Evolutionary conservation across 2,113 vertebrate genomes (phyloP), one percentile per base, ranked within the genome.

Genomic region (Poicephalus gulielmi): DNA sequence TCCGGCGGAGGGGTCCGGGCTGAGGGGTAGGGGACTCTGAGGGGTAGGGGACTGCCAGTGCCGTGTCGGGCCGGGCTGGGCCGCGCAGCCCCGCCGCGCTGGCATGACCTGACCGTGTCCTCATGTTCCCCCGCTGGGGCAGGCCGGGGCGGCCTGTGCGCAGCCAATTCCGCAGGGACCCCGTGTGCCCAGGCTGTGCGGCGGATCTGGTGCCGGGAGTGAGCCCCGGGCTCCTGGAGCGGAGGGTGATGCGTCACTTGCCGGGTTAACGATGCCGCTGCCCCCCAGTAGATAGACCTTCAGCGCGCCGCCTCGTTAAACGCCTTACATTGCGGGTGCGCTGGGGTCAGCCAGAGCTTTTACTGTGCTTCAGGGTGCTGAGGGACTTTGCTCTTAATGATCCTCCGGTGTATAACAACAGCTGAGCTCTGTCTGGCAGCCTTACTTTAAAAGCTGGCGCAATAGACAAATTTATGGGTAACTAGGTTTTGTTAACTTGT

Each of bases 241-340:
- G 13, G 33, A n/a, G 33, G 13, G 22, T 20, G 33, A 35, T 59
- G 33, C 33, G 57, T 55, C 53, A 31, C 30, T 55, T 55, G 30
- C 35, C 8, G 41, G 31, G 53, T 2, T 25, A 14, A 6, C 7
- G 69, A 1, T 17, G 41, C 44, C 17, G 33, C 60, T 43, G 57
- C 59, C 23, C 7, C 8, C 2, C 3, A 4, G 44, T 6, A 9
- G 50, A 0, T 0, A 2, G 15, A 17, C 41, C 18, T 43, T 19
- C 33, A 1, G 37, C 7, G 22, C 27, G 10, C 25, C 39, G 71
- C 47, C 53, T 6, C 8, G 11, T 5, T 8, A 7, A 17, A 13
- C 22, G 52, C 25, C 1, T 20, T 17, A 9, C 22, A 1, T 3
- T 19, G 79, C 18, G 23, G 55, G n/a, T 11, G 60, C 12, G 5